Conservation (phyloP, 1,140 invertebrate genomes). For the Drosophila sechellia region DNA sequence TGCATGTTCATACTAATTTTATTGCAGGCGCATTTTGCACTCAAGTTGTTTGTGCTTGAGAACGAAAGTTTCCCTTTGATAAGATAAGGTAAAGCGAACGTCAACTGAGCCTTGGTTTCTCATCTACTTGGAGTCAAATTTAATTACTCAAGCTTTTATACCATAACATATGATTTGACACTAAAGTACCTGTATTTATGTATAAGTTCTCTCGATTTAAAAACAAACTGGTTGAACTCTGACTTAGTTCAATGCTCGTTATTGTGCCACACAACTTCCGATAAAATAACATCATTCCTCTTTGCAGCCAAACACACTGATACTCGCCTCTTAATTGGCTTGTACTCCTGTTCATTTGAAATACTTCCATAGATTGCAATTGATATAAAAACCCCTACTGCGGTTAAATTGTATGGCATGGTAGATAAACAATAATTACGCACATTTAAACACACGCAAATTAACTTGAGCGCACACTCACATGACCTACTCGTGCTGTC, state of each 20-base stretch:
- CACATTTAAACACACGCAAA: slow-evolving; percentile 77
- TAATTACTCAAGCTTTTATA: too few relatives aligned
- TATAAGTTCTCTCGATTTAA: background rate
- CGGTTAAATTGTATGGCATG: slow-evolving; percentile 48
- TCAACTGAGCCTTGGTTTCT: background rate
- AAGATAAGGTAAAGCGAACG: background rate
- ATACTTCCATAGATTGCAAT: slow-evolving; percentile 47
- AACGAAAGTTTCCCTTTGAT: slow-evolving; percentile 1
- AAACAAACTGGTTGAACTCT: background rate
- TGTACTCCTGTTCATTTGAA: slow-evolving; percentile 33
- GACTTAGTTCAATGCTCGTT: slow-evolving; percentile 1
- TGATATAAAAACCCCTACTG: slow-evolving; percentile 43
- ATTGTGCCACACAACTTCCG: background rate
- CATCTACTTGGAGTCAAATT: background rate
- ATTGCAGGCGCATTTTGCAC: slow-evolving; percentile 19
- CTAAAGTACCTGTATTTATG: background rate
- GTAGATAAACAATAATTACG: slow-evolving; percentile 81
- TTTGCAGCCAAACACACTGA: background rate
- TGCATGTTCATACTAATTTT: slow-evolving; percentile 24
- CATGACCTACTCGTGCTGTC: slow-evolving; percentile 4
- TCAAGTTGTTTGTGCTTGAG: slow-evolving; percentile 3
- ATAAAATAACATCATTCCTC: background rate
- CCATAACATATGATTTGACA: too few relatives aligned
- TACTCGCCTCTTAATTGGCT: slow-evolving; percentile 19
- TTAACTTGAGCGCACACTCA: slow-evolving; percentile 54